Conservation (phyloP, 2,888 invertebrate species). For the Tipula helvola region DNA sequence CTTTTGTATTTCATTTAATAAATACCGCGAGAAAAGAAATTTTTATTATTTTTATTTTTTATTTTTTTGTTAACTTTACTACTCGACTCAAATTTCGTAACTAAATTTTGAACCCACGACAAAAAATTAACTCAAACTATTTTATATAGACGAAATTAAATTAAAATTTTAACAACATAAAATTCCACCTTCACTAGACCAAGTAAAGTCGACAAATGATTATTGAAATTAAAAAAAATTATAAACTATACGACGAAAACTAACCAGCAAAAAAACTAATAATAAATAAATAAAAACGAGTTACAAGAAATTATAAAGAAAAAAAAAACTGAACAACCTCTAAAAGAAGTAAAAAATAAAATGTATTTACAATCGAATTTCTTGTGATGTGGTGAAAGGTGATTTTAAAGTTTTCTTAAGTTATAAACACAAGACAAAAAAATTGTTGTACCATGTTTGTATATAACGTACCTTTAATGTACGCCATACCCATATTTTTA, state of each 20-base stretch:
- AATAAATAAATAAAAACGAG: background rate
- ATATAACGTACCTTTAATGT: background rate
- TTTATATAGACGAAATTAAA: background rate
- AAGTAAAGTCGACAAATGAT: background rate
- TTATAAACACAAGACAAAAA: background rate
- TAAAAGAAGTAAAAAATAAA: background rate
- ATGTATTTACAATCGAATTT: constrained; percentile 8
- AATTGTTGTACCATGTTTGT: background rate
- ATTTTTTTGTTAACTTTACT: background rate
- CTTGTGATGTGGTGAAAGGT: constrained; percentile 7
- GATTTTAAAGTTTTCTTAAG: background rate
- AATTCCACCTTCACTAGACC: background rate
- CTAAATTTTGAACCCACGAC: background rate
- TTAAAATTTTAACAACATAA: background rate
- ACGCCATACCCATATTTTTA: background rate
- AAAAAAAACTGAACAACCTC: background rate
- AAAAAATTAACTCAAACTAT: background rate
- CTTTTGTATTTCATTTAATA: background rate
- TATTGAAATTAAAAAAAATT: background rate
- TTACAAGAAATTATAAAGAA: background rate
- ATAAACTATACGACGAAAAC: background rate
- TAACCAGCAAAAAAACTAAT: background rate
- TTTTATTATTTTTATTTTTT: too few species aligned
- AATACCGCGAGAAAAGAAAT: background rate
- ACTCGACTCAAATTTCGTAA: background rate